Evolutionary conservation across 37 sponge, comb jelly and placozoan species (phyloP).

Genomic region (Spongilla lacustris): DNA sequence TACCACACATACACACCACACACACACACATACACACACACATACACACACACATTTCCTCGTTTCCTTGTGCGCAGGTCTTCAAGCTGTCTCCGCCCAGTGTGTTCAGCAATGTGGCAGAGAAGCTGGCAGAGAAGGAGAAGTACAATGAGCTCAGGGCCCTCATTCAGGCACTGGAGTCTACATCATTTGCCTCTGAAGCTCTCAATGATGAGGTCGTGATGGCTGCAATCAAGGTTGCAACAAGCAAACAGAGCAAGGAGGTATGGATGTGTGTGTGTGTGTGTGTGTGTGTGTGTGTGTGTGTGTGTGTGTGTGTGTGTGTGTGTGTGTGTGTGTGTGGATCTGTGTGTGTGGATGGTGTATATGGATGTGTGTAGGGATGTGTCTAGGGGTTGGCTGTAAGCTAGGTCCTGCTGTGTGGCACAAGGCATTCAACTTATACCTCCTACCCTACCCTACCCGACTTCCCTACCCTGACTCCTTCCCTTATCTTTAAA

Average conservation of each 20-base stretch:
- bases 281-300: too few species aligned
- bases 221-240: conserved; percentile 77
- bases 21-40: too few species aligned
- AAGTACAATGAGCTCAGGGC: conserved; percentile 49
- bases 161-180: conserved; percentile 51
- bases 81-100: conserved; percentile 37
- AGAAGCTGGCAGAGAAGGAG: conserved; percentile 31
- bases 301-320: too few species aligned
- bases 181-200: neutral
- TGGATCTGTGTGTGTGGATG: too few species aligned
- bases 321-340: too few species aligned
- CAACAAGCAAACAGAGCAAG: conserved; percentile 57
- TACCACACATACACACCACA: too few species aligned
- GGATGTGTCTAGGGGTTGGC: too few species aligned
- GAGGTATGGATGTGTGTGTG: conserved; percentile 56
- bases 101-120: conserved; percentile 46
- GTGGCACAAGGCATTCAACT: too few species aligned
- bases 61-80: conserved; percentile 3
- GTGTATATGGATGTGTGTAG: too few species aligned
- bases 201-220: conserved; percentile 70
- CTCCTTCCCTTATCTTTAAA: neutral
- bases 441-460: too few species aligned
- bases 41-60: neutral
- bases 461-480: neutral
- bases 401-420: too few species aligned